phyloP scores from a whole-genome alignment of 2,888 invertebrate genomes.

The Koerneria pararmatus region DNA sequence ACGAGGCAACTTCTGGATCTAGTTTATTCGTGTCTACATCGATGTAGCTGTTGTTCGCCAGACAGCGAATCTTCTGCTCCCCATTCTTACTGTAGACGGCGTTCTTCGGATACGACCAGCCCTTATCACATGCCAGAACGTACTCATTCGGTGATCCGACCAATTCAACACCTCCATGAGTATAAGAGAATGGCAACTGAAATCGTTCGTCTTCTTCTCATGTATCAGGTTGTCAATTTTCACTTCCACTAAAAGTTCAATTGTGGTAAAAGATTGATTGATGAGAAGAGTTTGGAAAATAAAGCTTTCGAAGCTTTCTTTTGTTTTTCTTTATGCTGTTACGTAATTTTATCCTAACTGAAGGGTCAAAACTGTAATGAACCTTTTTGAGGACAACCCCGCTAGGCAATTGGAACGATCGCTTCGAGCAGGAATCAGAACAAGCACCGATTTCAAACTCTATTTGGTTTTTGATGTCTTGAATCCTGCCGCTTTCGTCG shows the following conservation, averaged over 20 bases:
- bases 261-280: too few species aligned
- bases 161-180: conserved; percentile 1
- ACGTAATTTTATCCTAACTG: too few species aligned
- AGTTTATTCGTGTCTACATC: conserved; percentile 8
- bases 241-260: neutral
- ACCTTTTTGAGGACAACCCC: too few species aligned
- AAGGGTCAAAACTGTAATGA: too few species aligned
- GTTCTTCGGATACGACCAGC: conserved; percentile 7
- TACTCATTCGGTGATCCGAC: neutral
- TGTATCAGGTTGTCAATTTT: neutral
- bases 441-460: too few species aligned
- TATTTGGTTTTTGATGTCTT: too few species aligned
- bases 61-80: conserved; percentile 15
- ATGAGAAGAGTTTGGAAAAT: too few species aligned
- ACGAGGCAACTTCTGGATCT: neutral
- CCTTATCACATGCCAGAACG: neutral
- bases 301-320: too few species aligned
- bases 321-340: too few species aligned
- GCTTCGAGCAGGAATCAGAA: too few species aligned
- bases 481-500: too few species aligned
- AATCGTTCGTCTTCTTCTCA: neutral
- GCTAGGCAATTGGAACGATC: too few species aligned
- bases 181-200: conserved; percentile 5
- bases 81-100: neutral
- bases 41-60: neutral